phyloP scores from a whole-genome alignment of 2,113 vertebrate species.

The Otocyon megalotis region DNA sequence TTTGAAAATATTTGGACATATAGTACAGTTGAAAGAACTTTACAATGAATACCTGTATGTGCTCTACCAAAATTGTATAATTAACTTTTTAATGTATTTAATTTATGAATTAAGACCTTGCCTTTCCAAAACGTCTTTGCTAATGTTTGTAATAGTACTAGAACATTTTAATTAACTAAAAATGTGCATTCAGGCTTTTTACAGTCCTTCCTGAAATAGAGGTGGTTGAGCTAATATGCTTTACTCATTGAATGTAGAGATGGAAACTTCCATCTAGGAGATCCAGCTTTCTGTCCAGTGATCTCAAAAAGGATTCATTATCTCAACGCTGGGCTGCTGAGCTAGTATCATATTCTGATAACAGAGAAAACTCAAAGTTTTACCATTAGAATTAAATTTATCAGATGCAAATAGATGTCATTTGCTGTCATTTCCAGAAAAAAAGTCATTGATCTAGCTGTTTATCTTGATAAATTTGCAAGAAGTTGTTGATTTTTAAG shows the following conservation, averaged over 20 bases:
- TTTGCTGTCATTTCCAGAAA: not conserved
- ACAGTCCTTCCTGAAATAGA: not conserved
- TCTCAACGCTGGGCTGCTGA: not conserved
- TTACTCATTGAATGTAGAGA: not conserved
- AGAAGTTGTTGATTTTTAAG: not conserved
- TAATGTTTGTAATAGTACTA: not conserved
- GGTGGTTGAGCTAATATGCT: not conserved
- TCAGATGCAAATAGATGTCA: not conserved
- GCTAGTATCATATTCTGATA: not conserved
- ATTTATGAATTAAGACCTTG: not conserved
- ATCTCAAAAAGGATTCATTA: not conserved
- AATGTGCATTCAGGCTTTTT: not conserved
- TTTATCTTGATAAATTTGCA: not conserved
- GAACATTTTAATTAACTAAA: not conserved
- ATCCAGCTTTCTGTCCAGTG: not conserved
- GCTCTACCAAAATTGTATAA: not conserved
- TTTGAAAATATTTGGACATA: not conserved
- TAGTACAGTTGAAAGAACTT: not conserved
- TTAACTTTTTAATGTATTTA: not conserved
- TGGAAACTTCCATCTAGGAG: not conserved
- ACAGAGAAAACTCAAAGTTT: not conserved
- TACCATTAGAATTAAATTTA: not conserved
- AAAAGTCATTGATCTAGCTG: not conserved
- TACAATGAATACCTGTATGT: not conserved
- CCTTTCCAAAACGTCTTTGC: not conserved